These are phyloP conservation scores for Condylura cristata DNA, from an alignment of 2,113 vertebrate species.

Conservation along the genomic window DNA sequence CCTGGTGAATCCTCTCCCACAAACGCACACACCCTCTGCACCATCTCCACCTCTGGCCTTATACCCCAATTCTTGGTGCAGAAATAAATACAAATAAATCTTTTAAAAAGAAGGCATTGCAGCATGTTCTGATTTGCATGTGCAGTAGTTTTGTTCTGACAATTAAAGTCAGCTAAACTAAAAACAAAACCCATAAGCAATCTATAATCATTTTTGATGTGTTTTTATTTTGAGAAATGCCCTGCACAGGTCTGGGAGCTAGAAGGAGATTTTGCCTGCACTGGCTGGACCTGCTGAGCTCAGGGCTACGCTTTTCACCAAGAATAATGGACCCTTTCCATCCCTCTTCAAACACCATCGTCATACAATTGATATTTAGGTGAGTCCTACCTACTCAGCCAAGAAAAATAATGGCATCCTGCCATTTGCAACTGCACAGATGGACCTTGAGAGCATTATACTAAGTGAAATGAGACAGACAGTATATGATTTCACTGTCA, in stretches of 20 bases:
- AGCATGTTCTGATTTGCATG: neutral
- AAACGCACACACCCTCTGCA: too few species aligned
- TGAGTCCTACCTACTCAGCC: neutral
- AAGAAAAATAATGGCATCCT: too few species aligned
- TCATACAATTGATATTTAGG: neutral
- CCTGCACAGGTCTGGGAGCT: neutral
- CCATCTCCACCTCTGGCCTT: too few species aligned
- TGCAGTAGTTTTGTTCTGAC: neutral
- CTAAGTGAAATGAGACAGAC: too few species aligned
- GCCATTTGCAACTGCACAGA: too few species aligned
- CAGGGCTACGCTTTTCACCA: neutral
- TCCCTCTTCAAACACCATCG: neutral
- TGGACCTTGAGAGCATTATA: too few species aligned
- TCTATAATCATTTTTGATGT: neutral
- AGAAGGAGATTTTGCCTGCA: neutral
- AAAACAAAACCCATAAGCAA: neutral
- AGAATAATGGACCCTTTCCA: neutral
- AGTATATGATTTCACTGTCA: too few species aligned
- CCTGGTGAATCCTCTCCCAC: too few species aligned
- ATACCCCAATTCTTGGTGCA: too few species aligned
- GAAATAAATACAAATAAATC: too few species aligned
- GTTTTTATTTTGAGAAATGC: neutral
- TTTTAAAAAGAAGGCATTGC: neutral
- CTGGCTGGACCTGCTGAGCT: neutral
- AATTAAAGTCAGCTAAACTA: neutral